Evolutionary conservation across 2,113 vertebrate genomes (phyloP), one percentile per base, ranked within the genome.

Genomic region (Notothenia coriiceps): DNA sequence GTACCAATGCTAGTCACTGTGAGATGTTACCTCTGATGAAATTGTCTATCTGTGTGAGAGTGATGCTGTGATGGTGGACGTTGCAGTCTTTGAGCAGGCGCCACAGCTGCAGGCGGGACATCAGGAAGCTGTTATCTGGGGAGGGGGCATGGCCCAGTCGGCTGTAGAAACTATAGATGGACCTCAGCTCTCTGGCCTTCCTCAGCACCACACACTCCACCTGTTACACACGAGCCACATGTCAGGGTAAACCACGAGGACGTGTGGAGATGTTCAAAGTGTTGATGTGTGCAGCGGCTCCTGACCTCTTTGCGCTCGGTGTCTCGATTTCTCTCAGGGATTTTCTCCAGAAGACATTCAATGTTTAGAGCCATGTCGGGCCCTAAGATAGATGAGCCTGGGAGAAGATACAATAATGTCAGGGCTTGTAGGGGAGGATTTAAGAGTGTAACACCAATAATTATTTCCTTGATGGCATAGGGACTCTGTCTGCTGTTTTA

Each of bases 81-180:
- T 43, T 70, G 44, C 98, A 98, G 80, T 99, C 98, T 92, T 97
- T 97, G 18, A 99, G 93, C 72, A 99, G 95, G 47, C 95, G 94
- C 96, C 97, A 98, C 65, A 98, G 95, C 44, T 97, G 96, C 73
- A 99, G 89, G 76, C 92, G 95, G 14, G 92, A 96, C 89, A 99
- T 94, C 73, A 92, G 66, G 76, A 94, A 96, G 54, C 89, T 87
- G 74, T 96, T 95, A 29, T 96, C 96, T 5, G 89, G 66, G 49
- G 94, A 95, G 10, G 6, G 67, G 13, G 83, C 71, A 0, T 82
- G 90, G 13, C 97, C 96, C 0, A 99, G 95, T 51, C 89, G 80
- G 82, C 97, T 97, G 91, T 99, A 99, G 84, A 97, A 96, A 46
- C 65, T 88, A 59, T 98, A 99, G 75, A 96, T 73, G 49, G 92